These are phyloP conservation scores for Chiloscyllium plagiosum DNA, from an alignment of 2,113 vertebrate genomes.

Conservation along the genomic window DNA sequence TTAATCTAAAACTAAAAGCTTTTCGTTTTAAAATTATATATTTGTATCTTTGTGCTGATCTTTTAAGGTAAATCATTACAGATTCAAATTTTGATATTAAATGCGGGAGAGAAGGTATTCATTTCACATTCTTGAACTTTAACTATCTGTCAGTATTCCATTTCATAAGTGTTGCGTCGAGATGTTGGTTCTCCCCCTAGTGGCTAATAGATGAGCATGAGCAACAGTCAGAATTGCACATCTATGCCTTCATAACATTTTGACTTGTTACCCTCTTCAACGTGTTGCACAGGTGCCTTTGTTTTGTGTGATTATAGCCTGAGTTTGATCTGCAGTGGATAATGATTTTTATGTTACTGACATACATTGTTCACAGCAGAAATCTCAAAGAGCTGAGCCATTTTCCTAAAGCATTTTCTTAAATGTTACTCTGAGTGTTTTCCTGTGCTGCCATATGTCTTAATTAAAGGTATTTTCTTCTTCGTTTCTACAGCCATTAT, in stretches of 20 bases:
- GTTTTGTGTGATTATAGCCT: constrained; percentile 23
- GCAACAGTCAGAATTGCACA: not conserved
- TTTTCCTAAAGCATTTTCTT: not conserved
- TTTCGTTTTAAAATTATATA: not conserved
- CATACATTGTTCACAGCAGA: not conserved
- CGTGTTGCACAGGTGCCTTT: not conserved
- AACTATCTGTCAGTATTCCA: not conserved
- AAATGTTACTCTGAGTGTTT: not conserved
- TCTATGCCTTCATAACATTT: constrained; percentile 35
- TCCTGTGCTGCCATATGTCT: constrained; percentile 36
- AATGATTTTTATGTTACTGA: not conserved
- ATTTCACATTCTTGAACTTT: not conserved
- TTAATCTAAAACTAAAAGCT: not conserved
- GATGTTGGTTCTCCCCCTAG: not conserved
- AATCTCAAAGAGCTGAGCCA: not conserved
- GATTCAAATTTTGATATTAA: not conserved
- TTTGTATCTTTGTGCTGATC: not conserved
- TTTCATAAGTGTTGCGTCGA: not conserved
- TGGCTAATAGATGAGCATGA: not conserved
- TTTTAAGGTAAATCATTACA: not conserved
- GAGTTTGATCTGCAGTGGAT: not conserved
- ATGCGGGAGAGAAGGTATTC: not conserved
- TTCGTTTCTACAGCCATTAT: constrained; percentile 59
- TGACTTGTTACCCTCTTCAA: not conserved
- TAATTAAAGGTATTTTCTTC: not conserved